phyloP scores from a whole-genome alignment of 1,140 invertebrate genomes.

The Ceratoteleas bidentatus region DNA sequence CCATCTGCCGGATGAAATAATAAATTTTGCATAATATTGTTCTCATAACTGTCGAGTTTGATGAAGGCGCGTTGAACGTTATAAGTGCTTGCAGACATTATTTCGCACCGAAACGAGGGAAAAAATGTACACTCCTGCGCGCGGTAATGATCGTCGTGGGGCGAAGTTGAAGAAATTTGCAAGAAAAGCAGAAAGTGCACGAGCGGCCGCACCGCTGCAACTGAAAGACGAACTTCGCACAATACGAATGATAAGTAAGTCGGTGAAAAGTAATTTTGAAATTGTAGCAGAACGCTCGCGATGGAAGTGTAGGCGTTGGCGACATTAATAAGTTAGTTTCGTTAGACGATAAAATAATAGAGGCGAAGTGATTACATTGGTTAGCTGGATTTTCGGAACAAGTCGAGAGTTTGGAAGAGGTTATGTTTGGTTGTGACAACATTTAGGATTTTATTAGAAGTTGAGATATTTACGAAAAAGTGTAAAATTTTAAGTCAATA shows the following conservation, averaged over 20 bases:
- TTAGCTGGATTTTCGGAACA: background rate
- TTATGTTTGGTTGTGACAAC: background rate
- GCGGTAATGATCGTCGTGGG: constrained; percentile 24
- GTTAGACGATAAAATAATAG: constrained; percentile 24
- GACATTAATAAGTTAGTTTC: constrained; percentile 35
- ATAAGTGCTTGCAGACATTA: constrained; percentile 5
- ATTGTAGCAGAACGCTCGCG: constrained; percentile 19
- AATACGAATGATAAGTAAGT: constrained; percentile 44
- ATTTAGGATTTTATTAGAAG: too few species aligned
- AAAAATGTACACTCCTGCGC: constrained; percentile 10
- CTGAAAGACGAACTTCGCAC: constrained; percentile 40
- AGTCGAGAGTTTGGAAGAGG: background rate
- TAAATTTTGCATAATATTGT: constrained; percentile 36
- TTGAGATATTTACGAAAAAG: background rate
- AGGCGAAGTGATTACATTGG: background rate
- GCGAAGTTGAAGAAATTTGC: constrained; percentile 21
- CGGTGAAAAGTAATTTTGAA: constrained; percentile 41
- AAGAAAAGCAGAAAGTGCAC: constrained; percentile 41
- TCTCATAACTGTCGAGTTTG: constrained; percentile 30
- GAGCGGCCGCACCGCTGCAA: background rate
- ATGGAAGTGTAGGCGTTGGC: constrained; percentile 7
- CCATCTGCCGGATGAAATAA: constrained; percentile 24
- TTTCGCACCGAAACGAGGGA: constrained; percentile 7
- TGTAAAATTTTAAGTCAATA: too few species aligned
- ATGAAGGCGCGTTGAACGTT: constrained; percentile 13